Evolutionary conservation across 2,888 invertebrate genomes (phyloP).

Genomic region (Iphiclides podalirius): DNA sequence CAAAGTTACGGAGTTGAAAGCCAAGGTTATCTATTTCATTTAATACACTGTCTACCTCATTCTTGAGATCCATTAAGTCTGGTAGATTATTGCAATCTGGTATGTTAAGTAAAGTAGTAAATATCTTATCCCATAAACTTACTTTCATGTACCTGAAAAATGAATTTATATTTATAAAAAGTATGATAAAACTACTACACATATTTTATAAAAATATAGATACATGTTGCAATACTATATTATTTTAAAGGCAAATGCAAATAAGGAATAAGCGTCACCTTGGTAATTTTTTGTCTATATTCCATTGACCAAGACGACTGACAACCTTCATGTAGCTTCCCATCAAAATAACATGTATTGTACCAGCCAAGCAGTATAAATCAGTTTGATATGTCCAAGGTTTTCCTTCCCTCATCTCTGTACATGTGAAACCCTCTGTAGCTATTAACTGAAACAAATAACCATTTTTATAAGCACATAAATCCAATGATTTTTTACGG

Average conservation of each 20-base stretch:
- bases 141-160: conserved; percentile 83
- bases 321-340: conserved; percentile 93
- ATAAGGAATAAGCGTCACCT: conserved; percentile 62
- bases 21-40: conserved; percentile 58
- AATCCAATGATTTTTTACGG: not conserved
- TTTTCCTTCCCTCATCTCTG: conserved; percentile 93
- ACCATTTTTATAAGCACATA: conserved; percentile 7
- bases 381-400: conserved; percentile 98
- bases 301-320: conserved; percentile 83
- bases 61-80: conserved; percentile 81
- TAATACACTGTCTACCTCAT: conserved; percentile 64
- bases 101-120: conserved; percentile 89
- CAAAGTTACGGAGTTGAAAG: conserved; percentile 68
- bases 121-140: conserved; percentile 89
- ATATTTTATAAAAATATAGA: too few species aligned
- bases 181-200: too few species aligned
- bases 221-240: too few species aligned
- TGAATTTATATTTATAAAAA: conserved; percentile 4
- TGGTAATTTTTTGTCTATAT: conserved; percentile 85
- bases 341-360: conserved; percentile 92
- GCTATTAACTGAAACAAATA: conserved; percentile 82
- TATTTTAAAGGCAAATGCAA: too few species aligned
- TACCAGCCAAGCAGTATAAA: conserved; percentile 92
- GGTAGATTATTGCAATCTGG: conserved; percentile 88
- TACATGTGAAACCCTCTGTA: conserved; percentile 89